These are phyloP conservation scores for Heliothis virescens DNA, from an alignment of 1,140 invertebrate species.

Conservation along the genomic window DNA sequence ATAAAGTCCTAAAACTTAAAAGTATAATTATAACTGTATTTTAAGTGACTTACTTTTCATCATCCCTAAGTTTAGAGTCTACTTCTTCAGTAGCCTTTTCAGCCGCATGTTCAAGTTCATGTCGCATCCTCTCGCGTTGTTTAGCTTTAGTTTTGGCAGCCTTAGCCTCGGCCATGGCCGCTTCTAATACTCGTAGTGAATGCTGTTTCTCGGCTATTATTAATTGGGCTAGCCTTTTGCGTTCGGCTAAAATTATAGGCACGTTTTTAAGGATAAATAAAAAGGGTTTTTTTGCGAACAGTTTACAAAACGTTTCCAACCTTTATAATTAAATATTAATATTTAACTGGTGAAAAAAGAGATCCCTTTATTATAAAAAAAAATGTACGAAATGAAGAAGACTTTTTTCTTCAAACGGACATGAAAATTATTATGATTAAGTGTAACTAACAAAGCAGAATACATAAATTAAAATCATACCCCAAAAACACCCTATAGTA, in stretches of 20 bases:
- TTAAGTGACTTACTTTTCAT: slow-evolving; percentile 68
- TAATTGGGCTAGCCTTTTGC: slow-evolving; percentile 81
- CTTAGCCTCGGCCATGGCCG: slow-evolving; percentile 78
- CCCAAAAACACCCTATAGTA: too few species aligned
- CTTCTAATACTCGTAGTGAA: slow-evolving; percentile 79
- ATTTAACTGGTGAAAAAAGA: too few species aligned
- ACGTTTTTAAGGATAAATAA: neutral
- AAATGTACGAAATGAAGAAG: too few species aligned
- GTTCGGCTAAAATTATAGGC: slow-evolving; percentile 77
- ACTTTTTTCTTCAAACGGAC: too few species aligned
- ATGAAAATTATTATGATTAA: too few species aligned
- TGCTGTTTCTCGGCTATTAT: slow-evolving; percentile 84
- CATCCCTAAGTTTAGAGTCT: slow-evolving; percentile 82
- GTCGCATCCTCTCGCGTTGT: slow-evolving; percentile 63
- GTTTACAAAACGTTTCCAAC: neutral
- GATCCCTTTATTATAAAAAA: too few species aligned
- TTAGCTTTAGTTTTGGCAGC: slow-evolving; percentile 71
- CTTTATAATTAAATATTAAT: too few species aligned
- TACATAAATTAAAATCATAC: too few species aligned
- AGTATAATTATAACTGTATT: neutral
- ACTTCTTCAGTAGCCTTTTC: slow-evolving; percentile 80
- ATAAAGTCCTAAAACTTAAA: too few species aligned
- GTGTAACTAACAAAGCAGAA: too few species aligned
- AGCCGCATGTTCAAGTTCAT: slow-evolving; percentile 63
- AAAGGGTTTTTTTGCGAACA: neutral